Base-by-base conservation (phyloP, 2,113 vertebrate species). In the Halichoerus grypus region DNA sequence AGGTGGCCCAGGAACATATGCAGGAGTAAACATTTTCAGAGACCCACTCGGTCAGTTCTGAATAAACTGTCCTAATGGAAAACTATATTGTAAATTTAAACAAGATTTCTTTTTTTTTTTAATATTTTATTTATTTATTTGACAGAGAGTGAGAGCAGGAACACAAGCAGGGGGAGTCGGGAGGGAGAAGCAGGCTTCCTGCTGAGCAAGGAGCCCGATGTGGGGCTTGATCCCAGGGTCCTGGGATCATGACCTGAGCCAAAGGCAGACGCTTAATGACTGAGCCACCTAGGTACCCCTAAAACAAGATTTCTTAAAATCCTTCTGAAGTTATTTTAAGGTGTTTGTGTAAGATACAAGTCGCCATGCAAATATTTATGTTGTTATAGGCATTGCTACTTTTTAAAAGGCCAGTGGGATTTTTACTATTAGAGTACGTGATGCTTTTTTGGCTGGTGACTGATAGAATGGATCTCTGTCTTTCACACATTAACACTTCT, bases 271-370 rank as follows among this genome's bases (percentile, higher is more conserved):
- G 46, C 46, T 8, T 8, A 46, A 46, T 46, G 46, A 46, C 46
- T 46, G 46, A 46, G 46, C 46, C 46, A 46, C 46, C 8, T 8
- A 46, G 46, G 46, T 46, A 8, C 46, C 46, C 46, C 46, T 46
- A 46, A 46, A 46, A 46, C 46, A 46, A 80, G 61, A 31, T 93
- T 65, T 94, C 49, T 91, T 95, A 53, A 97, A 83, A 86, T 81
- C 33, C 51, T 95, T 76, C n/a, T 7, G 12, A 88, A 93, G 81
- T 88, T 92, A 36, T 53, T 65, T 85, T 93, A 57, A 82, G 72
- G 15, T 69, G 3, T 86, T 11, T 82, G 55, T 85, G 11, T 83
- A n/a, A 87, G 39, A 33, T 51, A 7, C 36, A 74, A 87, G 49
- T 65, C 6, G 33, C 69, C 92, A 7, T 88, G 74, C 74, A 88